Percentiles rank a stretch among this genome's conserved stretches.
Conservation (phyloP, 2,888 invertebrate genomes). For the Tipula helvola region DNA sequence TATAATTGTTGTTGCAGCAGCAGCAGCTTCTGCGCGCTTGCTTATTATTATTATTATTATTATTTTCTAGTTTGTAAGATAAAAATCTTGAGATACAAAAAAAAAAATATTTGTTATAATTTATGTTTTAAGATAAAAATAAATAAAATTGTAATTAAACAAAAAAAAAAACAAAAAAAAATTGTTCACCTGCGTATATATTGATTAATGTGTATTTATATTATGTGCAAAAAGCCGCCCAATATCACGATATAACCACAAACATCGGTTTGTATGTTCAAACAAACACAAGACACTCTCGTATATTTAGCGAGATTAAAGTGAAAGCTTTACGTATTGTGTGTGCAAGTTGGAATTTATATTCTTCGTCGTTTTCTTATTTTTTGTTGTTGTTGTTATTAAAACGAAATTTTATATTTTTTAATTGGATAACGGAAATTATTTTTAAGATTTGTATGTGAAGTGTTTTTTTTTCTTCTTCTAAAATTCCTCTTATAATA, state of each 20-base stretch:
- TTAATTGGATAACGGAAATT: not conserved
- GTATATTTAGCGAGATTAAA: not conserved
- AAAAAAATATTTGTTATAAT: not conserved
- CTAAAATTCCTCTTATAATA: too few relatives aligned
- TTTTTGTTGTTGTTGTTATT: not conserved
- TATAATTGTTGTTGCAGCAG: not conserved
- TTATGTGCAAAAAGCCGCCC: not conserved
- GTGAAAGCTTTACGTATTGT: not conserved
- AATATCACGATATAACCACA: not conserved
- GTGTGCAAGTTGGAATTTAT: not conserved
- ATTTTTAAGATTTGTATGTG: not conserved
- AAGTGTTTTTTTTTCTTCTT: not conserved
- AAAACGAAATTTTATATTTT: not conserved
- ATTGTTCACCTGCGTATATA: not conserved
- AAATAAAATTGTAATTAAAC: not conserved
- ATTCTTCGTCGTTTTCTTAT: not conserved
- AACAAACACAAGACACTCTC: not conserved
- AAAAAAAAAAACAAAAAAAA: not conserved
- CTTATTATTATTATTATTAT: not conserved
- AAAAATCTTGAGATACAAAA: not conserved
- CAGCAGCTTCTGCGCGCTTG: not conserved
- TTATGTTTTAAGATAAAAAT: not conserved
- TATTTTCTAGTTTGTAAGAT: not conserved
- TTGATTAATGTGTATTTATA: not conserved
- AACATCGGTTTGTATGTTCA: too few relatives aligned